Percentiles rank a stretch among this genome's conserved stretches.
Evolutionary conservation across 2,888 invertebrate species (phyloP).

Genomic region (Catocala fraxini): DNA sequence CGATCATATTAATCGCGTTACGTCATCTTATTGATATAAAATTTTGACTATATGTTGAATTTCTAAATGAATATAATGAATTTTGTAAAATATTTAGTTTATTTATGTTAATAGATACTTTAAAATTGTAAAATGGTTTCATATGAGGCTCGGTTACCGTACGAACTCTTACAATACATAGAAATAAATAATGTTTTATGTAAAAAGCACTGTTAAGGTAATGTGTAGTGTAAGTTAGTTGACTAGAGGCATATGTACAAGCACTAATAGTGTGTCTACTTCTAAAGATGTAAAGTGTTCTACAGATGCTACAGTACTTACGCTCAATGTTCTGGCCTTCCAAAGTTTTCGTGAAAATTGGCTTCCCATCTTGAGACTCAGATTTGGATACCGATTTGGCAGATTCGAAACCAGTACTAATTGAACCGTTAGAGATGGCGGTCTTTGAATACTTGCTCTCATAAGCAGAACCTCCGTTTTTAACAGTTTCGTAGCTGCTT

Average conservation of each 20-base stretch:
- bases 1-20: constrained; percentile 8
- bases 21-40: not conserved
- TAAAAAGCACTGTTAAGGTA: constrained; percentile 74
- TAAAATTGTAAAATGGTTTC: no score
- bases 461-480: constrained; percentile 65
- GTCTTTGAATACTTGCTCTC: constrained; percentile 74
- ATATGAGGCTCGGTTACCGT: constrained; percentile 48
- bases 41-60: not conserved
- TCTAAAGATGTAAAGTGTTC: constrained; percentile 52
- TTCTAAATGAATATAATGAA: not conserved
- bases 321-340: constrained; percentile 93
- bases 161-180: constrained; percentile 65
- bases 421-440: constrained; percentile 72
- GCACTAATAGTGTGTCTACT: constrained; percentile 78
- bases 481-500: constrained; percentile 66
- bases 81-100: no score
- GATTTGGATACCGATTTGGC: constrained; percentile 64
- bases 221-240: constrained; percentile 81
- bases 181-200: constrained; percentile 37
- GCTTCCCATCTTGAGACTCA: constrained; percentile 87
- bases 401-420: constrained; percentile 63
- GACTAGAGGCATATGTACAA: constrained; percentile 85
- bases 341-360: constrained; percentile 91
- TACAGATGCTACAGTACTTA: constrained; percentile 85
- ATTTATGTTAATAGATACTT: no score